phyloP scores from a whole-genome alignment of 2,113 vertebrate species.

The Neolamprologus ventralis region DNA sequence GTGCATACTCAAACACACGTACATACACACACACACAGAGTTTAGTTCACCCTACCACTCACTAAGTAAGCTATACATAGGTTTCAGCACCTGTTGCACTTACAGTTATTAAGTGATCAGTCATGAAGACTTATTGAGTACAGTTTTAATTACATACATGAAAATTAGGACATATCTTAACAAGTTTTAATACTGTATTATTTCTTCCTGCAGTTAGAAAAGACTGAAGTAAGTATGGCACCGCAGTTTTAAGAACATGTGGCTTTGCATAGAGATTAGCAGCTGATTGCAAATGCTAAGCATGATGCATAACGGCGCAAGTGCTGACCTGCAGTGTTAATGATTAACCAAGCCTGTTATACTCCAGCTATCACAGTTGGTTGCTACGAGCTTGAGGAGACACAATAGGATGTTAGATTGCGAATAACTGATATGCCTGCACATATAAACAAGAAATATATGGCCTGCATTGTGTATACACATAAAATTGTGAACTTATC shows the following conservation, averaged over 20 bases:
- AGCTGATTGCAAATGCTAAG: neutral
- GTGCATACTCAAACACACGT: conserved; percentile 18
- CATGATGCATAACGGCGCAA: conserved; percentile 6
- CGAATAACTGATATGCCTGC: neutral
- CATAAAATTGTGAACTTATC: neutral
- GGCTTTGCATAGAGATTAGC: conserved; percentile 7
- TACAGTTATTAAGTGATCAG: neutral
- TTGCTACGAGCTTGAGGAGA: conserved; percentile 63
- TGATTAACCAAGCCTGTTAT: conserved; percentile 54
- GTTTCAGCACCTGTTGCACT: conserved; percentile 33
- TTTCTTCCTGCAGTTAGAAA: neutral
- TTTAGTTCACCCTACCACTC: neutral
- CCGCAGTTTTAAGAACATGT: neutral
- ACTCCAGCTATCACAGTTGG: conserved; percentile 27
- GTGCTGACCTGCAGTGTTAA: conserved; percentile 57
- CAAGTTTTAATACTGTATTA: neutral
- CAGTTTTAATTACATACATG: neutral
- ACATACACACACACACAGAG: neutral
- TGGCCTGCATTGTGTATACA: neutral
- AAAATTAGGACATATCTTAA: neutral
- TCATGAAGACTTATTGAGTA: neutral
- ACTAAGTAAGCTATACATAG: neutral
- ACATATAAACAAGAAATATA: neutral
- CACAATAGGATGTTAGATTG: neutral
- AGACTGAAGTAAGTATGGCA: neutral